Conservation (phyloP, 2,888 invertebrate genomes). For the Galerucella calmariensis region DNA sequence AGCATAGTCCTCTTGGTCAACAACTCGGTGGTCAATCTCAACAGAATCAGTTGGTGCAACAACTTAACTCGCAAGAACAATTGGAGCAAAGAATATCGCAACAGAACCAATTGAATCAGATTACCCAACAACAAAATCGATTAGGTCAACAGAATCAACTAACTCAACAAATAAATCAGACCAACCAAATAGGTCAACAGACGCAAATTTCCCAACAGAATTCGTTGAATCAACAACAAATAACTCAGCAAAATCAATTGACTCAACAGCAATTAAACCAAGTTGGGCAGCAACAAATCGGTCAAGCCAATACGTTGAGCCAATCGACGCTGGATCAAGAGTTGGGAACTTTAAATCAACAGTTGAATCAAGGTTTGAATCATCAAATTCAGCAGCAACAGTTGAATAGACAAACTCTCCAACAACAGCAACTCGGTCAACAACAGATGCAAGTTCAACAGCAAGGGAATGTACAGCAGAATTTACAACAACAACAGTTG, state of each 20-base stretch:
- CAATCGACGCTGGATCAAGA: constrained; percentile 43
- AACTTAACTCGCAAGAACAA: constrained; percentile 39
- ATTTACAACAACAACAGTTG: constrained; percentile 48
- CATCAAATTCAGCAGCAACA: constrained; percentile 47
- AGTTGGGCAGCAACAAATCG: constrained; percentile 56
- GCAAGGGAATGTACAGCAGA: constrained; percentile 43
- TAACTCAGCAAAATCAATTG: constrained; percentile 54
- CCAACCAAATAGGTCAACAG: constrained; percentile 41
- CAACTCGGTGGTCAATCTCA: constrained; percentile 59
- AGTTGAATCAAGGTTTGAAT: constrained; percentile 43
- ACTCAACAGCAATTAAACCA: constrained; percentile 44
- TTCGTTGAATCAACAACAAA: constrained; percentile 61
- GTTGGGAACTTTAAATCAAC: constrained; percentile 40
- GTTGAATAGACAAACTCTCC: constrained; percentile 60
- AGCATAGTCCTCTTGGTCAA: constrained; percentile 53
- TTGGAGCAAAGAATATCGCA: constrained; percentile 36
- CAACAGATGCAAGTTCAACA: constrained; percentile 44
- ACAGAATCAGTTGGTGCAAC: constrained; percentile 57
- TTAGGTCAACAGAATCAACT: constrained; percentile 40
- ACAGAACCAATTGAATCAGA: constrained; percentile 40
- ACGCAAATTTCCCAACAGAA: constrained; percentile 29
- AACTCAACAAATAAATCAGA: constrained; percentile 33
- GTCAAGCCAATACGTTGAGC: constrained; percentile 27
- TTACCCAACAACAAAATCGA: constrained; percentile 33
- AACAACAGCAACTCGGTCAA: constrained; percentile 65